Percentiles rank a stretch among this genome's conserved stretches.
Conservation (phyloP, 1,140 invertebrate species). For the Sitophilus oryzae region DNA sequence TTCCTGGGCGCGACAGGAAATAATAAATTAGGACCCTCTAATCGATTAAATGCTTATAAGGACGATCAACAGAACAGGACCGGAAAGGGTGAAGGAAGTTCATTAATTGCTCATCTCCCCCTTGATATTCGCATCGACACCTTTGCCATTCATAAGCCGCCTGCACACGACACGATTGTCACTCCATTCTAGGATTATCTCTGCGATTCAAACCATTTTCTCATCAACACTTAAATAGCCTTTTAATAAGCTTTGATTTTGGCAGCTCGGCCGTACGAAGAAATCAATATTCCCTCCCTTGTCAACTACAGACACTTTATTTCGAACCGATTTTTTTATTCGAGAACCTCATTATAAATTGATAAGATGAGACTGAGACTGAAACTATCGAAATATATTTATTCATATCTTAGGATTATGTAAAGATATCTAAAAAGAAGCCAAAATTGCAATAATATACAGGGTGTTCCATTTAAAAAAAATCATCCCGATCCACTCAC, state of each 20-base stretch:
- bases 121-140: slow-evolving; percentile 29
- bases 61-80: slow-evolving; percentile 13
- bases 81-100: slow-evolving; percentile 23
- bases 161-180: slow-evolving; percentile 26
- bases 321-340: too few relatives aligned
- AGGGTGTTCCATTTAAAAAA: too few relatives aligned
- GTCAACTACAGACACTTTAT: too few relatives aligned
- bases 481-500: too few relatives aligned
- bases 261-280: slow-evolving; percentile 8
- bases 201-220: slow-evolving; percentile 19
- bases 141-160: slow-evolving; percentile 24
- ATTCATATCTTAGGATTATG: too few relatives aligned
- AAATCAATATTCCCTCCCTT: slow-evolving; percentile 16
- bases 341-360: too few relatives aligned
- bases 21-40: slow-evolving; percentile 1
- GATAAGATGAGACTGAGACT: too few relatives aligned
- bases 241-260: slow-evolving; percentile 24
- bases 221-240: slow-evolving; percentile 20
- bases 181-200: slow-evolving; percentile 31
- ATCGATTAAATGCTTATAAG: slow-evolving; percentile 21
- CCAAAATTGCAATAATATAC: too few relatives aligned
- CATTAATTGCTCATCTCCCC: slow-evolving; percentile 33
- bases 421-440: too few relatives aligned
- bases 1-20: background rate
- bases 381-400: too few relatives aligned